Conservation (phyloP, 1,140 invertebrate genomes). For the Steinernema khuongi region DNA sequence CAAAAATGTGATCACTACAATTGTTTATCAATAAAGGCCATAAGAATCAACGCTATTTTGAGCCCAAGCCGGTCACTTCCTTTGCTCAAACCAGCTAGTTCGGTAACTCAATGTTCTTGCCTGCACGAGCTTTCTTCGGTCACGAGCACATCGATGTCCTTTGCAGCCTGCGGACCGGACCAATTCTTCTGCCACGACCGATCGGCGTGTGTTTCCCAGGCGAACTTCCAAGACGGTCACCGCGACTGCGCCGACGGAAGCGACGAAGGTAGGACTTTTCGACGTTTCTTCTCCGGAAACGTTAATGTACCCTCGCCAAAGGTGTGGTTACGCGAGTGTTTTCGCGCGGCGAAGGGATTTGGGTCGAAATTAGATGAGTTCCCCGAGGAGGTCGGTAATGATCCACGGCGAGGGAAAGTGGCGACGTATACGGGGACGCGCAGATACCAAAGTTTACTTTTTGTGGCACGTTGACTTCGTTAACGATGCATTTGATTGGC, state of each 20-base stretch:
- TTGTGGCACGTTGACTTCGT: not conserved
- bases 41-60: no score
- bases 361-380: constrained; percentile 18
- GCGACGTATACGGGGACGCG: not conserved
- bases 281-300: constrained; percentile 9
- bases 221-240: constrained; percentile 36
- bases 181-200: constrained; percentile 40
- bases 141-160: not conserved
- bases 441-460: no score
- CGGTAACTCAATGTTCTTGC: constrained; percentile 12
- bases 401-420: constrained; percentile 7
- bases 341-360: constrained; percentile 2
- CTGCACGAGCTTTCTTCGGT: not conserved
- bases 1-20: no score
- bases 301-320: constrained; percentile 11
- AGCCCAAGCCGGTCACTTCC: no score
- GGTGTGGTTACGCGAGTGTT: not conserved
- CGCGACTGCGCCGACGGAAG: constrained; percentile 36
- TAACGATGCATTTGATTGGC: not conserved
- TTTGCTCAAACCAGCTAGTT: no score
- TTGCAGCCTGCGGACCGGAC: constrained; percentile 41
- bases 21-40: no score
- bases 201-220: constrained; percentile 22
- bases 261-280: constrained; percentile 40
- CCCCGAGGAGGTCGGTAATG: not conserved